Evolutionary conservation across 2,113 vertebrate genomes (phyloP), one percentile per base, ranked within the genome.

Genomic region (Lepus americanus): DNA sequence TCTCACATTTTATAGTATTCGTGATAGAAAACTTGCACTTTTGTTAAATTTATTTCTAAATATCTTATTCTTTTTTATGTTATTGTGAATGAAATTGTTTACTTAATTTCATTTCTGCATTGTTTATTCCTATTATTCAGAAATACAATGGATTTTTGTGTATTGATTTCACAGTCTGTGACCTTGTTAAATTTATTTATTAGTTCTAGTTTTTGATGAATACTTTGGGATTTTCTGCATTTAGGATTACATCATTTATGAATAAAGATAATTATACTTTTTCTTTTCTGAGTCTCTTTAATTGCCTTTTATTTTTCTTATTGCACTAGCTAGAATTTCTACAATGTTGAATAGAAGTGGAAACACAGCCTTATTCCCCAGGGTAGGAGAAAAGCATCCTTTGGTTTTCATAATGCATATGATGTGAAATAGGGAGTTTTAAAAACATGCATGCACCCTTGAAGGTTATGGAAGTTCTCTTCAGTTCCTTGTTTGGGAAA

Each of bases 31-130:
- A 51, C 13, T 29, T 81, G 29, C 3, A 67, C 49, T 85, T 89
- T 39, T 77, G 36, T 39, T 55, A 72, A 74, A 53, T 44, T 72
- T 78, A 78, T 66, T 78, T 84, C 29, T 87, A 63, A 59, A 19
- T 59, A 59, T 59, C 55, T 90, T 78, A 44, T 69, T 44, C 44
- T 44, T 61, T 91, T 79, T 91, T 3, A 67, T 87, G 23, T 87
- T 90, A 39, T 22, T 88, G 11, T 23, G 9, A 69, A 66, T 72
- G 84, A n/a, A 59, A 29, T 72, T 67, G 1, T 85, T 70, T 76
- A 36, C 61, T 84, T 89, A 89, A 89, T 90, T 94, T 87, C 31
- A 25, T 51, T 82, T 80, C 87, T 86, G 9, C 12, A 49, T 51
- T 44, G 5, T 36, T 92, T 10, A 70, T 49, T 77, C 49, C 9